Evolutionary conservation across 2,888 invertebrate species (phyloP).

Genomic region (Pheosia gnoma): DNA sequence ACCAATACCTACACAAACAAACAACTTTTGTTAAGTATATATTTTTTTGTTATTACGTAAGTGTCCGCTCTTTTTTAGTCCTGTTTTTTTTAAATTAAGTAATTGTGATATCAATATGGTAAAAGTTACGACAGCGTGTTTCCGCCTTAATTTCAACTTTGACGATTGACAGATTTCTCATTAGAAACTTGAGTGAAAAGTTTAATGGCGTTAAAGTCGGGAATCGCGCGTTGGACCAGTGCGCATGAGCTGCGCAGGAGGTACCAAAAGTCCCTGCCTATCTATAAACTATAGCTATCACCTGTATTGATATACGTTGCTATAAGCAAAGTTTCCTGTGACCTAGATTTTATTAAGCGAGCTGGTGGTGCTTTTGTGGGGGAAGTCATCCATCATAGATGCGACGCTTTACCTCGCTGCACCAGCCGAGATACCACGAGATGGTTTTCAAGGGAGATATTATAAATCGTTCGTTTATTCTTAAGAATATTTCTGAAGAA

Average conservation of each 20-base stretch:
- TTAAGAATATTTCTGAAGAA: no score
- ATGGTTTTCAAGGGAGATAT: background rate
- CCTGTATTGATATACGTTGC: constrained; percentile 46
- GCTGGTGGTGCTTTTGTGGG: constrained; percentile 30
- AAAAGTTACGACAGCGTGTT: constrained; percentile 8
- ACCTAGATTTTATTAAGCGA: constrained; percentile 63
- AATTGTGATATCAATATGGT: constrained; percentile 12
- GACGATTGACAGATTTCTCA: constrained; percentile 41
- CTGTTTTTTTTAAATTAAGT: constrained; percentile 12
- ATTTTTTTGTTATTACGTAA: constrained; percentile 32
- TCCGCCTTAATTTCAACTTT: constrained; percentile 30
- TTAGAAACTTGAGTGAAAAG: constrained; percentile 54
- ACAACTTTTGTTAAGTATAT: constrained; percentile 43
- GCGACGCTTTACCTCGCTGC: constrained; percentile 17
- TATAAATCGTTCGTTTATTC: background rate
- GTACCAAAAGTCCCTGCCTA: constrained; percentile 46
- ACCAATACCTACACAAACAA: constrained; percentile 49
- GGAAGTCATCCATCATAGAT: constrained; percentile 46
- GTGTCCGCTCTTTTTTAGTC: constrained; percentile 25
- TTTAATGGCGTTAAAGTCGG: constrained; percentile 48
- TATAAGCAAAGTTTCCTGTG: constrained; percentile 63
- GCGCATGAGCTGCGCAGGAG: constrained; percentile 78
- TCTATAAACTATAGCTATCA: constrained; percentile 39
- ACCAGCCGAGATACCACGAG: background rate
- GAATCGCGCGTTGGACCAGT: constrained; percentile 46